Evolutionary conservation across 1,140 invertebrate species (phyloP), one percentile per base, ranked within the genome.

Genomic region (Drosophila orena): DNA sequence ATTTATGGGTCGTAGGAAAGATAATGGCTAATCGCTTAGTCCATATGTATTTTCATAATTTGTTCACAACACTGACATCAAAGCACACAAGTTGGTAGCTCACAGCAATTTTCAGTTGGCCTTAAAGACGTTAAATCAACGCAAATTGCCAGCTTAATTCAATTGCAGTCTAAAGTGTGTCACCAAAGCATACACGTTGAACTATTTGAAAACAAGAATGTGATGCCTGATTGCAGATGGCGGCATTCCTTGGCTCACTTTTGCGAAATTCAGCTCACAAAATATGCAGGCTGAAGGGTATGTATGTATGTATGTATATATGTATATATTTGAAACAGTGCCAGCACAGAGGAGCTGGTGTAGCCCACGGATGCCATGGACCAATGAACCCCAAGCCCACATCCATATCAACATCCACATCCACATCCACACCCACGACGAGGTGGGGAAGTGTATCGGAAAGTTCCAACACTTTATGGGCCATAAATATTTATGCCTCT

Each of bases 401-500:
- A n/a, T n/a, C n/a, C n/a, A n/a, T n/a, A n/a, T n/a, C n/a, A n/a
- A n/a, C n/a, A n/a, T n/a, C n/a, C n/a, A n/a, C n/a, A 27, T 1
- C 6, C 27, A 27, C 27, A 27, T 1, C 6, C 30, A 30, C n/a
- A 64, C 14, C 1, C 10, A 10, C 4, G 3, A 10, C 37, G 4
- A 8, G 43, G 10, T 22, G 38, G 10, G 49, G 77, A 59, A 88
- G 83, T 83, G 65, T 83, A 79, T 88, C 83, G 83, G 72, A 88
- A 86, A 79, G 83, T 88, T 88, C 79, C 84, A 72, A 72, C 83
- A 89, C 83, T 86, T 86, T 88, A 86, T 86, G 83, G 83, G 40
- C 79, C 76, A 88, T 88, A 88, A 89, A 88, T 88, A 88, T 89
- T 89, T 86, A 86, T 86, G 83, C 61, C 42, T 58, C 47, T 66